Base-by-base conservation (phyloP, 2,113 vertebrate genomes). In the Motacilla tschutschensis region DNA sequence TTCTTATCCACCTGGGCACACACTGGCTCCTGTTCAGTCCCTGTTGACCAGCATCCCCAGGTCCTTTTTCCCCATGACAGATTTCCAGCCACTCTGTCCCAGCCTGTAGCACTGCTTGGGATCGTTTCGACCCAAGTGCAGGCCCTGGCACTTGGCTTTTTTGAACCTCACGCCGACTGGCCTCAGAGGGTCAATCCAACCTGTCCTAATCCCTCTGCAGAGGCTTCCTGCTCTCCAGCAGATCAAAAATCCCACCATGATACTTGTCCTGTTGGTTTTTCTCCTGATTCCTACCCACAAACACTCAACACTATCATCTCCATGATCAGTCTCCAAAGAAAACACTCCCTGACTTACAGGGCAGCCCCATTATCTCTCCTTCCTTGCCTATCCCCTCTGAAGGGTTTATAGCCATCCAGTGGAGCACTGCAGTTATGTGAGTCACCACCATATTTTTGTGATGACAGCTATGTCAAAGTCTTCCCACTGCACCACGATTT, bases 151-250 rank as follows among this genome's bases (percentile, higher is more conserved):
- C 62, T 9, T 71, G 29, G 14, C 5, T 9, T 12, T 10, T 17
- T 12, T 58, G 26, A 38, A n/a, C 26, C 6, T 58, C 17, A 9
- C 24, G 17, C 8, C 10, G 33, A 16, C 3, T 17, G 36, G 13
- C 3, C 22, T 64, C 50, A 36, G 22, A 21, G 5, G 3, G 6
- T 17, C 1, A 1, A 24, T 36, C 18, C 50, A 64, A 8, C 10
- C n/a, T 29, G 19, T 33, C 22, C 10, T 14, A 4, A 29, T 71
- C 18, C 43, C 12, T 43, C 36, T 51, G 36, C 18, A 85, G 36
- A 57, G 9, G 26, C 31, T 63, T 64, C 17, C 22, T 85, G 6
- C 22, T 48, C 9, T 79, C 28, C 57, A 57, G n/a, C 12, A 65
- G 16, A 44, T 20, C 6, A 38, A 21, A 4, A 33, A 3, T 12